phyloP scores from a whole-genome alignment of 2,797 vertebrate genomes.

The Cygnus olor region DNA sequence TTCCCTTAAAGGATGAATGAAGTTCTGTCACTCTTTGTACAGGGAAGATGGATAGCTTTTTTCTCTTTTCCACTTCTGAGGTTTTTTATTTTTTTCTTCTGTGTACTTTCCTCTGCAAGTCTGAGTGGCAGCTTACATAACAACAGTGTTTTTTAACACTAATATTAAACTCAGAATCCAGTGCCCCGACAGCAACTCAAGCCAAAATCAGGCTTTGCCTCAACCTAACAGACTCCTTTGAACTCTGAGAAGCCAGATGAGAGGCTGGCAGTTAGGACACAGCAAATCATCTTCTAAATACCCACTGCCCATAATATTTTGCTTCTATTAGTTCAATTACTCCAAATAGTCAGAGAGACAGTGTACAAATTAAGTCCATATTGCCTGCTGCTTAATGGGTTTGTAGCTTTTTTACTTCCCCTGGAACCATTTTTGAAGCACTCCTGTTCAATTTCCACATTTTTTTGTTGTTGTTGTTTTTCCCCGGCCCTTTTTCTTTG shows the following conservation, averaged over 20 bases:
- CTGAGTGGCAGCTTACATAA: constrained; percentile 48
- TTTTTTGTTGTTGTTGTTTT: background rate
- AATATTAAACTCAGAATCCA: background rate
- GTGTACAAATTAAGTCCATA: background rate
- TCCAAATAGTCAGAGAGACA: background rate
- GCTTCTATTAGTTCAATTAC: background rate
- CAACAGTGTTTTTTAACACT: background rate
- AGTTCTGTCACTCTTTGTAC: constrained; percentile 13
- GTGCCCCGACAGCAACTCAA: background rate
- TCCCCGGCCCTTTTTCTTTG: background rate
- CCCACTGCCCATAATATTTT: background rate
- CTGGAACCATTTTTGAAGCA: background rate
- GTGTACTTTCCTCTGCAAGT: constrained; percentile 4
- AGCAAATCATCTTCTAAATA: background rate
- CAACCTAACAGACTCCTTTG: background rate
- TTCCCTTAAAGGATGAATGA: constrained; percentile 43
- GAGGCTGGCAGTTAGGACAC: background rate
- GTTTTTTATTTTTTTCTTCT: constrained; percentile 31
- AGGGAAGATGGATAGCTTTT: background rate
- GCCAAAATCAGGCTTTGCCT: background rate
- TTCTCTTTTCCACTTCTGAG: background rate
- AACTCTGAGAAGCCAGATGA: background rate
- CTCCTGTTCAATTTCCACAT: background rate
- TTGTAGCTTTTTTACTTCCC: background rate
- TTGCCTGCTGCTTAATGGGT: background rate